Evolutionary conservation across 2,797 vertebrate genomes (phyloP).

Genomic region (Vireo griseus): DNA sequence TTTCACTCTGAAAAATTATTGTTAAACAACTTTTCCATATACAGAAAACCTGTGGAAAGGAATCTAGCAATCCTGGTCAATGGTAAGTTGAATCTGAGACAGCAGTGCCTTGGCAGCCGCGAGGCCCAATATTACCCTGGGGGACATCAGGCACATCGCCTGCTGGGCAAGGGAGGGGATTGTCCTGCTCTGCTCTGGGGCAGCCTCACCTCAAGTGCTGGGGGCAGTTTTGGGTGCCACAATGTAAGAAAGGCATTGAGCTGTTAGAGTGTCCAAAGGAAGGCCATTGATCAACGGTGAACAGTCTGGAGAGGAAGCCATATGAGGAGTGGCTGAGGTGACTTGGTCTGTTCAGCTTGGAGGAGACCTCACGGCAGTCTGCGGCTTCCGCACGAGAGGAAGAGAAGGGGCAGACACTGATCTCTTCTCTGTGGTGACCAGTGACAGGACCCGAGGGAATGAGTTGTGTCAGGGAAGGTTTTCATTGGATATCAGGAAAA

Average conservation of each 20-base stretch:
- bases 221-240: background rate
- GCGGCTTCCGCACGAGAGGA: fast-evolving
- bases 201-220: fast-evolving
- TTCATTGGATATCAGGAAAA: background rate
- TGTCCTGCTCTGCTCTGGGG: background rate
- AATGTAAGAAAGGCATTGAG: background rate
- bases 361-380: background rate
- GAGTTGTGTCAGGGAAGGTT: background rate
- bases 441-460: fast-evolving
- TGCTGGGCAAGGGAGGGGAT: background rate
- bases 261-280: background rate
- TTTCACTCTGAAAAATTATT: background rate
- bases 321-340: background rate
- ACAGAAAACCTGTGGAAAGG: background rate
- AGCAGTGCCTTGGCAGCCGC: background rate
- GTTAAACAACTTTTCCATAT: background rate
- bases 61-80: background rate
- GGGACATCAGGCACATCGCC: background rate
- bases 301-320: fast-evolving
- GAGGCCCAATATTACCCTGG: fast-evolving
- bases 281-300: background rate
- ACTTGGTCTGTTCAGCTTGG: background rate
- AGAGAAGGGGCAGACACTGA: background rate
- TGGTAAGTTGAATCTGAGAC: fast-evolving
- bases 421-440: background rate